Evolutionary conservation across 2,113 vertebrate species (phyloP), one percentile per base, ranked within the genome.

Genomic region (Dolichallabes microphthalmus): DNA sequence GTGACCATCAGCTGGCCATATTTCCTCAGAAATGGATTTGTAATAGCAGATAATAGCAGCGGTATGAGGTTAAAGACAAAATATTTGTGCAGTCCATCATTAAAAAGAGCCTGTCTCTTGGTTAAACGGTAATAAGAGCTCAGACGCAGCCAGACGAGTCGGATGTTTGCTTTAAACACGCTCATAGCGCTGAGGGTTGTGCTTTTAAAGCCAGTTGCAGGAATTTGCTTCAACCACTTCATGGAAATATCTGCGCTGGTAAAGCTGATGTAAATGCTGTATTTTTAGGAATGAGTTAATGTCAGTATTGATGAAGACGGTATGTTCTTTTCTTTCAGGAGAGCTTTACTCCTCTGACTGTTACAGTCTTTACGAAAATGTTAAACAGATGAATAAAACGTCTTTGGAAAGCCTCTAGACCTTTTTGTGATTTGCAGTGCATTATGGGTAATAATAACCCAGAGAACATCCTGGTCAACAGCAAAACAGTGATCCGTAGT

Each of bases 61-160:
- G 35, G 78, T 17, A 15, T 80, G 78, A 60, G 19, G 30, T 35
- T 79, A 4, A 19, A 63, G 35, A 22, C 78, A n/a, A 20, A 63
- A 50, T 45, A 64, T 80, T 63, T 63, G 22, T 0, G 1, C 22
- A 39, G 60, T 63, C 25, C 35, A 19, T 80, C 58, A 80, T 80
- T 80, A 80, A 45, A 63, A 25, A 25, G 32, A 80, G 35, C 50
- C 5, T 11, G 77, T 80, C 60, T 80, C 25, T 25, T 50, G 57
- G 58, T 80, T 30, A n/a, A 17, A 63, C 58, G 39, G 74, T 76
- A 85, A 78, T 78, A 85, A 78, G 74, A 85, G 61, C 9, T 15
- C 74, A 85, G 83, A 57, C 1, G 58, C 50, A 53, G 74, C 57
- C 83, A 84, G 45, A 57, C 22, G 52, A 27, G 73, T 77, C 45